Percentiles rank a stretch among this genome's conserved stretches.
Evolutionary conservation across 2,888 invertebrate genomes (phyloP).

Genomic region (Drosophila vallismaia): DNA sequence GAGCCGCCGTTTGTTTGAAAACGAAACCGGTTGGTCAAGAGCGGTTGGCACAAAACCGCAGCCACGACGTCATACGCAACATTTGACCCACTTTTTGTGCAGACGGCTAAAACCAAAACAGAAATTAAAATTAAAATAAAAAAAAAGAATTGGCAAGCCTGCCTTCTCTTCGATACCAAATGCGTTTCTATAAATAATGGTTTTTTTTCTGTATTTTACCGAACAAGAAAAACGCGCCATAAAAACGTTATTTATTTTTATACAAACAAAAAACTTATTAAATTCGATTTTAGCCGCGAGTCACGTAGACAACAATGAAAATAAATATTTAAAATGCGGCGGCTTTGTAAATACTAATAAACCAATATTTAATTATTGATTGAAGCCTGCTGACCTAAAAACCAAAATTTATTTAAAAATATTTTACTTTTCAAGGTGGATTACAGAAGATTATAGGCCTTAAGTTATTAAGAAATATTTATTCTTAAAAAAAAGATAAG

Average conservation of each 20-base stretch:
- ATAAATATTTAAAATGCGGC: constrained; percentile 15
- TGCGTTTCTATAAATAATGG: constrained; percentile 17
- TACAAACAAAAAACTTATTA: constrained; percentile 1
- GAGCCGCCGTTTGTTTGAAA: constrained; percentile 61
- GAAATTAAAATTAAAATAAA: constrained; percentile 42
- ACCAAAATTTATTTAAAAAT: constrained; percentile 22
- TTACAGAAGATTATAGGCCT: constrained; percentile 19
- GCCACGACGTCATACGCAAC: constrained; percentile 64
- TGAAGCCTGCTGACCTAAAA: constrained; percentile 27
- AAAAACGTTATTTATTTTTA: constrained; percentile 4
- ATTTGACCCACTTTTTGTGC: constrained; percentile 67
- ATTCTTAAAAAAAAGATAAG: not conserved
- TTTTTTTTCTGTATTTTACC: constrained; percentile 3
- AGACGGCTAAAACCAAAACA: constrained; percentile 22
- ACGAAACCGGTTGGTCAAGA: constrained; percentile 61
- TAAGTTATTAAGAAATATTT: constrained; percentile 13
- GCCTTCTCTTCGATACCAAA: constrained; percentile 46
- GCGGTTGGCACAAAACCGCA: constrained; percentile 27
- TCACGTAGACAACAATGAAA: constrained; percentile 1
- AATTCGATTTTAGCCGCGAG: constrained; percentile 28
- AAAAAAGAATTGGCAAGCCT: constrained; percentile 64
- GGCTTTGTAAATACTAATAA: constrained; percentile 21
- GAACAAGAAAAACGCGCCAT: constrained; percentile 1
- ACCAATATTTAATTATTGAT: constrained; percentile 21
- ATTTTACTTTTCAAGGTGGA: constrained; percentile 17